These are phyloP conservation scores for Gymnarchus niloticus DNA, from an alignment of 2,113 vertebrate species.

Conservation along the genomic window DNA sequence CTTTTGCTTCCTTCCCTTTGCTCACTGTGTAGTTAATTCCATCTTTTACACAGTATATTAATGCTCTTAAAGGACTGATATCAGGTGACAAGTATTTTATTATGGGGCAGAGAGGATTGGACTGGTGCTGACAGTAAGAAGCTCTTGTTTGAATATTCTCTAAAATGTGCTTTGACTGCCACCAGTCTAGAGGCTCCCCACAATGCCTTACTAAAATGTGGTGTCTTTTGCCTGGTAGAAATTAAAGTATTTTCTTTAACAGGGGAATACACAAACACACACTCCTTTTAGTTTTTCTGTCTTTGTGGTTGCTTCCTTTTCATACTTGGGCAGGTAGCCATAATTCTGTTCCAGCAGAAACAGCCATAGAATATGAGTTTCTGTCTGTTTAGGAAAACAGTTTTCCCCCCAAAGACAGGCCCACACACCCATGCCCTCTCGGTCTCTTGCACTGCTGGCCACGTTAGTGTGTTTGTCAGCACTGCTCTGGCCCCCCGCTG, in stretches of 20 bases:
- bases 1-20: not conserved
- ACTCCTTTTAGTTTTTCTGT: not conserved
- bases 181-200: constrained; percentile 70
- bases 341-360: constrained; percentile 30
- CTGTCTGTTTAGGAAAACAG: constrained; percentile 40
- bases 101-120: not conserved
- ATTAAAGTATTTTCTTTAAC: constrained; percentile 58
- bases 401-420: not conserved
- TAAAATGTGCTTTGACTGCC: not conserved
- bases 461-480: not conserved
- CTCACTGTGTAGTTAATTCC: not conserved
- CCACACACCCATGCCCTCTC: not conserved
- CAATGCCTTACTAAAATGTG: no score
- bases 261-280: constrained; percentile 56
- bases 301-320: not conserved
- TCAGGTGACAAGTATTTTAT: not conserved
- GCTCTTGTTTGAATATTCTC: not conserved
- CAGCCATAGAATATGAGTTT: constrained; percentile 53
- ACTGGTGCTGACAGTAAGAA: not conserved
- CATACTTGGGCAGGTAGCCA: not conserved
- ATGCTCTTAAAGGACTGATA: not conserved
- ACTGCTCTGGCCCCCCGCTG: not conserved
- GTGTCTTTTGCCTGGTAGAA: not conserved
- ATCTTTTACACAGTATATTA: not conserved
- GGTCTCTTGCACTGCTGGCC: not conserved